phyloP scores from a whole-genome alignment of 2,797 vertebrate genomes.

The Darevskia mixta region DNA sequence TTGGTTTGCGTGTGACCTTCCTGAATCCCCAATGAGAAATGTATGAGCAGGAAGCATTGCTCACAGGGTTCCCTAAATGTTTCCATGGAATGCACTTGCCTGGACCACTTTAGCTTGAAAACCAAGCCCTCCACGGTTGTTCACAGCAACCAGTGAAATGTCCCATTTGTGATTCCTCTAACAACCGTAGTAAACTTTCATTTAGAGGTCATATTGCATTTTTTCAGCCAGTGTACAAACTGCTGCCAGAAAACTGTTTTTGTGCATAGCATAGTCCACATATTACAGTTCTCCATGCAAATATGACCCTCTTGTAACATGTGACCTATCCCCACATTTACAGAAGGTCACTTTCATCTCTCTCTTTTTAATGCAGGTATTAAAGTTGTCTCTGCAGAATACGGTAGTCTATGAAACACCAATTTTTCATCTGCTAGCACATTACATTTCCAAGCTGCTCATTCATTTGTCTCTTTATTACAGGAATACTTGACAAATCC shows the following conservation, averaged over 20 bases:
- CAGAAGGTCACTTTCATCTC: neutral
- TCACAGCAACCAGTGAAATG: neutral
- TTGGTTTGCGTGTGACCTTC: neutral
- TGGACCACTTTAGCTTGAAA: too few species aligned
- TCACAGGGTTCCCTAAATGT: neutral
- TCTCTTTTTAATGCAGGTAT: neutral
- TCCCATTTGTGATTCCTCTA: neutral
- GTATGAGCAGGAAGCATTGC: neutral
- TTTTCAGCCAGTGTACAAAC: neutral
- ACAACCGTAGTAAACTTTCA: neutral
- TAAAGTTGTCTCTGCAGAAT: slow-evolving; percentile 1
- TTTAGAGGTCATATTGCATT: neutral
- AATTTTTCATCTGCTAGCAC: slow-evolving; percentile 36
- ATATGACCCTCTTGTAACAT: neutral
- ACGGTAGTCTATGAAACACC: slow-evolving; percentile 18
- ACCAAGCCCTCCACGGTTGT: neutral
- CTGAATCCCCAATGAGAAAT: neutral
- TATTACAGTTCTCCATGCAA: neutral
- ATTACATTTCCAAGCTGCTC: slow-evolving; percentile 28
- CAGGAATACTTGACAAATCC: slow-evolving; percentile 34
- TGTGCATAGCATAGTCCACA: neutral
- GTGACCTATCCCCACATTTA: neutral
- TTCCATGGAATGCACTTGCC: neutral
- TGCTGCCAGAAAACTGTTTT: neutral
- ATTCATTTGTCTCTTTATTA: slow-evolving; percentile 46